phyloP scores from a whole-genome alignment of 2,888 invertebrate species.

The Pterostichus niger region DNA sequence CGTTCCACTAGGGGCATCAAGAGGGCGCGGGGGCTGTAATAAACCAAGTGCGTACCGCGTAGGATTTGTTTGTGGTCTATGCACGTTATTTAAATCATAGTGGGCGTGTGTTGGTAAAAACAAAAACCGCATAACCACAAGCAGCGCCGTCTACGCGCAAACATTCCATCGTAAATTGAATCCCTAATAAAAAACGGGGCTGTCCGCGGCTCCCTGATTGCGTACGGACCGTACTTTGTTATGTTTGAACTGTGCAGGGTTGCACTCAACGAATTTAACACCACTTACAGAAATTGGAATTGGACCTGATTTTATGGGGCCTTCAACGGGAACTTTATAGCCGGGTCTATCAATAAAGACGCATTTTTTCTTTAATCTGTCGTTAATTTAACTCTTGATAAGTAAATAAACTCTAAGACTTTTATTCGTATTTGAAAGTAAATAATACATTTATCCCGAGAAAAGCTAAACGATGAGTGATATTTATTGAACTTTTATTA shows the following conservation, averaged over 20 bases:
- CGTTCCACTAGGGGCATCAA: neutral
- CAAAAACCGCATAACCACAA: conserved; percentile 45
- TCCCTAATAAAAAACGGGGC: conserved; percentile 61
- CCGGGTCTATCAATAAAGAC: too few relatives aligned
- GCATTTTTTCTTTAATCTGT: too few relatives aligned
- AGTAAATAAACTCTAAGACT: too few relatives aligned
- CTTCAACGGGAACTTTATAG: too few relatives aligned
- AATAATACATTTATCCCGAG: too few relatives aligned
- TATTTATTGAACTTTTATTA: too few relatives aligned
- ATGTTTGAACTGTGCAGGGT: conserved; percentile 18
- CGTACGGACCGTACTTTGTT: conserved; percentile 52
- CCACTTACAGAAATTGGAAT: conserved; percentile 27
- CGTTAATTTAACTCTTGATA: too few relatives aligned
- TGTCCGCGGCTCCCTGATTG: conserved; percentile 56
- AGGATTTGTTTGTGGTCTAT: conserved; percentile 36
- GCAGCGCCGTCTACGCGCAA: conserved; percentile 41
- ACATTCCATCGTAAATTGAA: conserved; percentile 66
- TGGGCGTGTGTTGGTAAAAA: conserved; percentile 48
- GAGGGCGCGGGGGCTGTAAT: neutral
- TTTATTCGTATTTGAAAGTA: too few relatives aligned
- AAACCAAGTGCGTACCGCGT: conserved; percentile 6
- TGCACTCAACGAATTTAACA: conserved; percentile 14
- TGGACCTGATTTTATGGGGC: neutral
- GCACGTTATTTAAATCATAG: conserved; percentile 60
- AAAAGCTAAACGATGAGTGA: too few relatives aligned